These are phyloP conservation scores for Cyprinodon tularosa DNA, from an alignment of 2,113 vertebrate species.

Conservation along the genomic window DNA sequence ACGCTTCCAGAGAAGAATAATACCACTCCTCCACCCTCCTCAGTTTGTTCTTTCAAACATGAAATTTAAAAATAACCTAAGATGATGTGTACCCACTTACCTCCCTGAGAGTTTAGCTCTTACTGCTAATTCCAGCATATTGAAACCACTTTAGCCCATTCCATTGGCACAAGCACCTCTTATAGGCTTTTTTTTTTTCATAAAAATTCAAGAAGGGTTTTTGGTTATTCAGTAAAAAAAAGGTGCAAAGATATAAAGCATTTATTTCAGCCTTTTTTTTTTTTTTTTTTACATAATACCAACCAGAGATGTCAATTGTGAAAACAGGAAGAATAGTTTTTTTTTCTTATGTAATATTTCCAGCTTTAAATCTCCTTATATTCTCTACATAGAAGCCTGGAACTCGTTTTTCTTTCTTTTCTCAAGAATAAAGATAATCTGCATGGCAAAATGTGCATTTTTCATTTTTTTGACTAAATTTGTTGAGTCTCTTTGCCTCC, in stretches of 20 bases:
- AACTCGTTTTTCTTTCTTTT: background rate
- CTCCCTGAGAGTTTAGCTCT: constrained; percentile 59
- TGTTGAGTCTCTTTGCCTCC: no score
- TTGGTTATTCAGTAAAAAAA: constrained; percentile 56
- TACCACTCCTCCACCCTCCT: constrained; percentile 20
- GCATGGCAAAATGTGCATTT: no score
- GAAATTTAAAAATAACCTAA: constrained; percentile 73
- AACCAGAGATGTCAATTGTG: constrained; percentile 47
- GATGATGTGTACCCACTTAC: constrained; percentile 69
- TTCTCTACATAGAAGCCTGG: background rate
- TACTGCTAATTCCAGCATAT: constrained; percentile 65
- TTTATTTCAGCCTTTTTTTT: constrained; percentile 55
- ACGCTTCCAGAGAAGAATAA: constrained; percentile 4
- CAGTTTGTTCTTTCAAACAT: constrained; percentile 49
- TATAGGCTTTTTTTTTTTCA: constrained; percentile 53
- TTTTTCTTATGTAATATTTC: constrained; percentile 36
- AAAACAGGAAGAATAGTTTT: constrained; percentile 44
- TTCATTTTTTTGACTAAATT: no score
- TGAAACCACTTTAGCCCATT: constrained; percentile 61
- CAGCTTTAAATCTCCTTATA: background rate
- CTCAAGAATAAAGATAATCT: no score
- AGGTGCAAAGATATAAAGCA: constrained; percentile 69
- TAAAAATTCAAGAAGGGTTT: constrained; percentile 65
- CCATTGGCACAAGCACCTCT: constrained; percentile 66
- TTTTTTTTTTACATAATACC: constrained; percentile 34